These are phyloP conservation scores for Tiliacea citrago DNA, from an alignment of 2,888 invertebrate species.

Conservation along the genomic window DNA sequence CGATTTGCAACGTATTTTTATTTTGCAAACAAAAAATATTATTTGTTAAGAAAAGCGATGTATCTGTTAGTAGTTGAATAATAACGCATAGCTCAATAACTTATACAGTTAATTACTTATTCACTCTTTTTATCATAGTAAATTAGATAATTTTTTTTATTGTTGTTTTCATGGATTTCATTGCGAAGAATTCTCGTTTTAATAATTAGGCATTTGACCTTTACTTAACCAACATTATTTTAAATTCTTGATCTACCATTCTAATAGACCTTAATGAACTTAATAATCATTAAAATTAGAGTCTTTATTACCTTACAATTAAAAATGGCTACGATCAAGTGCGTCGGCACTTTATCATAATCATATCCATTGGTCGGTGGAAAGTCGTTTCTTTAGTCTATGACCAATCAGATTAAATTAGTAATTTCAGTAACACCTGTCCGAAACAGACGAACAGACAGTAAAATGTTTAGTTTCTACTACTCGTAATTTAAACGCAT, in stretches of 20 bases:
- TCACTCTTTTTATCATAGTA: background rate
- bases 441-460: background rate
- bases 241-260: background rate
- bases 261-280: background rate
- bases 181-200: background rate
- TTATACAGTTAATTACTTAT: background rate
- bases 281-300: constrained; percentile 27
- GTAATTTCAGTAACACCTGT: constrained; percentile 27
- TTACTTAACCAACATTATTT: background rate
- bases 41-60: background rate
- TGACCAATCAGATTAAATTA: constrained; percentile 37
- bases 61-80: background rate
- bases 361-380: no score
- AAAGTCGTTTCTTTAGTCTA: constrained; percentile 9
- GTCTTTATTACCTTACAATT: constrained; percentile 28
- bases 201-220: background rate
- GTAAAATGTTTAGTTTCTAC: background rate
- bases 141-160: background rate
- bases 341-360: background rate
- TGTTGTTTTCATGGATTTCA: background rate
- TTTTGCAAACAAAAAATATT: background rate
- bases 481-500: background rate
- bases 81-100: background rate
- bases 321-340: background rate
- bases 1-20: background rate